A percentile compares a stretch with the other conserved stretches of the same genome.
phyloP scores from a whole-genome alignment of 64 coral and sea anemone genomes.

The Porites lutea region DNA sequence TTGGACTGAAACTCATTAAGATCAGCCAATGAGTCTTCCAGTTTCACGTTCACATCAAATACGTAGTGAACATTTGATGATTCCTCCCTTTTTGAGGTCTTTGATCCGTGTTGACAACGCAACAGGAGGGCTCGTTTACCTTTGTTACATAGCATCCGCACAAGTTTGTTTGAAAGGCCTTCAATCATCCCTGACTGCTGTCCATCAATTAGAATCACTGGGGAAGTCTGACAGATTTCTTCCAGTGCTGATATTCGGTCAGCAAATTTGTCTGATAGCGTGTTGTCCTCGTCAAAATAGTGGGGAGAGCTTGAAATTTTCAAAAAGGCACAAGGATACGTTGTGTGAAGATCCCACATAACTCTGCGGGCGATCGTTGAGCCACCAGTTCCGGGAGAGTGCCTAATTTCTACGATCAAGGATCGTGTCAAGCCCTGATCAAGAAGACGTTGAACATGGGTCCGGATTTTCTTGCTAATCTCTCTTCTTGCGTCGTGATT shows the following conservation, averaged over 20 bases:
- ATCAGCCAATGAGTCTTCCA: conserved; percentile 78
- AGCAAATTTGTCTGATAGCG: conserved; percentile 20
- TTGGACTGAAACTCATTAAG: conserved; percentile 67
- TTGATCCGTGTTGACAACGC: conserved; percentile 59
- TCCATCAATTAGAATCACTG: conserved; percentile 79
- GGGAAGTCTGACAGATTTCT: conserved; percentile 65
- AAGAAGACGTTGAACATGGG: conserved; percentile 64
- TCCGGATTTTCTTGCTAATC: conserved; percentile 46
- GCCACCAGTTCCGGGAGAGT: conserved; percentile 83
- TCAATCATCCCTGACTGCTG: conserved; percentile 66
- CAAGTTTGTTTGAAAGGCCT: conserved; percentile 64
- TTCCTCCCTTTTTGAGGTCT: background rate
- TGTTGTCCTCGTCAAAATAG: conserved; percentile 73
- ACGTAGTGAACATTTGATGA: conserved; percentile 35
- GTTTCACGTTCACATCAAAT: conserved; percentile 58
- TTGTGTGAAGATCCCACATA: conserved; percentile 79
- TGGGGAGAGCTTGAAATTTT: background rate
- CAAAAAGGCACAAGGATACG: conserved; percentile 69
- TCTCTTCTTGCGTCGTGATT: conserved; percentile 81
- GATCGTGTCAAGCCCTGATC: conserved; percentile 59
- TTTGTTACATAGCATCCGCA: conserved; percentile 46
- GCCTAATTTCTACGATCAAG: conserved; percentile 72
- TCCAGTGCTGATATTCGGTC: conserved; percentile 45
- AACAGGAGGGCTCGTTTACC: conserved; percentile 66
- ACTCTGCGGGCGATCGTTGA: conserved; percentile 86